Evolutionary conservation across 2,888 invertebrate genomes (phyloP), one percentile per base, ranked within the genome.

Genomic region (Drosophila affinis): DNA sequence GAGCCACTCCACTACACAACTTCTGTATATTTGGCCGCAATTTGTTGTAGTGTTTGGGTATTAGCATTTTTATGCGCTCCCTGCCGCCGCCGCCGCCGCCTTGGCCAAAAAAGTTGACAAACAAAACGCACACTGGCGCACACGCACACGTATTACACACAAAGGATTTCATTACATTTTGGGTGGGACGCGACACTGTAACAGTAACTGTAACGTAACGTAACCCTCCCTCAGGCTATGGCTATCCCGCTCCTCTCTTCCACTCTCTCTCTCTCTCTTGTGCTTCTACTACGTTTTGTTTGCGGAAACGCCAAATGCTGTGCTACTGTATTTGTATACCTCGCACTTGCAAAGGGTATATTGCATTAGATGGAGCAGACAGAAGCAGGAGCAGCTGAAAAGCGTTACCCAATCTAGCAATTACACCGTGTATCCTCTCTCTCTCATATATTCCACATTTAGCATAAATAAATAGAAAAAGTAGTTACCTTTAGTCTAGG

Each of bases 41-140:
- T 81, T 87, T 83, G 83, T 77, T 72, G 82, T 77, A 78, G 84
- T 84, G 67, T 85, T 69, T 85, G 85, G 39, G 83, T 75, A 87
- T 87, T 83, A 87, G 85, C 83, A 83, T 83, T 83, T 87, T 83
- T 79, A 85, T 83, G 77, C 12, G 12, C 12, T 14, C 12, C 34
- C 34, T 29, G 12, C 32, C 32, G 32, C 79, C 67, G 71, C 65
- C 52, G 24, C 34, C 46, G 61, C 62, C 63, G 57, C 78, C 73
- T 73, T 75, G 72, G 71, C 71, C 14, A n/a, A n/a, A 39, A 82
- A 73, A 75, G 87, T 87, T 85, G 83, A 81, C 87, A 87, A 87
- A 84, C 87, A 87, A 78, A 81, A 68, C 67, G 55, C 65, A 63
- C 60, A 53, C 70, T 24, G 56, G 51, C 56, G 51, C 55, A 62